phyloP scores from a whole-genome alignment of 2,797 vertebrate species.

The Lagorchestes hirsutus region DNA sequence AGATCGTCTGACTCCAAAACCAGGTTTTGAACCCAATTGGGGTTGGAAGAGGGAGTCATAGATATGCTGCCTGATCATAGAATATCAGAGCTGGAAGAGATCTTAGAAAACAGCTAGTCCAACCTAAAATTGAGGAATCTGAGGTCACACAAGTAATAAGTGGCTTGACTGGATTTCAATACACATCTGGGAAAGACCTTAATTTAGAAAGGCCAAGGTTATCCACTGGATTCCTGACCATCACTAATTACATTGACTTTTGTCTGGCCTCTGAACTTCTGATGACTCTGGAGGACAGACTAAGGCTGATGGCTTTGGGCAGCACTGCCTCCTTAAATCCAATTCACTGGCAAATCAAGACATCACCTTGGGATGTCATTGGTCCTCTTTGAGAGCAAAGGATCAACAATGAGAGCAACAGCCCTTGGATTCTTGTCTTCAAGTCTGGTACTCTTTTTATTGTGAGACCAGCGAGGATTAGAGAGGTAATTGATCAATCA shows the following conservation, averaged over 20 bases:
- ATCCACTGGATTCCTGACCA: not conserved
- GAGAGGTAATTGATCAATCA: not conserved
- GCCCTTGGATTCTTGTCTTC: not conserved
- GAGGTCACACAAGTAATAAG: not conserved
- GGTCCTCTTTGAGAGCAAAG: not conserved
- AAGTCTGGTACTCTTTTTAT: not conserved
- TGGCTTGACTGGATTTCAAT: not conserved
- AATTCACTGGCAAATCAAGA: not conserved
- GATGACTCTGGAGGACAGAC: not conserved
- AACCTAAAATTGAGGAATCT: not conserved
- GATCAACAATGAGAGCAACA: not conserved
- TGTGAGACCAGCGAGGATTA: not conserved
- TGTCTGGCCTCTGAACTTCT: not conserved
- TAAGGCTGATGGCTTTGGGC: not conserved
- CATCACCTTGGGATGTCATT: not conserved
- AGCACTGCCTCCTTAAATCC: not conserved
- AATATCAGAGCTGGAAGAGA: not conserved
- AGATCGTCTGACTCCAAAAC: not conserved
- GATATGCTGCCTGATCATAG: not conserved
- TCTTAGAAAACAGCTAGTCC: not conserved
- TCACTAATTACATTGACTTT: not conserved
- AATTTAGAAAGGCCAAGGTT: not conserved
- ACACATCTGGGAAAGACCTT: not conserved
- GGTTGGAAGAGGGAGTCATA: not conserved
- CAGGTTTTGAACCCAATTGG: not conserved